Percentiles rank a stretch among this genome's conserved stretches.
phyloP scores from a whole-genome alignment of 2,113 vertebrate species.

The Stercorarius parasiticus region DNA sequence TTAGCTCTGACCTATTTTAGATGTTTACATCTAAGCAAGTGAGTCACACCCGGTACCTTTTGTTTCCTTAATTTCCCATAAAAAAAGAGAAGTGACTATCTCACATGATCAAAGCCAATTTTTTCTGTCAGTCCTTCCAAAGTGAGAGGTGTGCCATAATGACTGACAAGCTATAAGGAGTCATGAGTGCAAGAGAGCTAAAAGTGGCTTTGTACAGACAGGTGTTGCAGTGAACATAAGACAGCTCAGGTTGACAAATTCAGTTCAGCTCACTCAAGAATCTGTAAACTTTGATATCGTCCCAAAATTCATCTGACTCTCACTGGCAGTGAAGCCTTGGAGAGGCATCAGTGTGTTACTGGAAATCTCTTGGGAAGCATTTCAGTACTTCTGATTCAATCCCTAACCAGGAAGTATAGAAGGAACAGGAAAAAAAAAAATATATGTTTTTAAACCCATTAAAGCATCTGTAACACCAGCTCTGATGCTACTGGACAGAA shows the following conservation, averaged over 20 bases:
- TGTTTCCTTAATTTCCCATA: not conserved
- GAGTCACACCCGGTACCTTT: not conserved
- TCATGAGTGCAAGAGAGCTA: not conserved
- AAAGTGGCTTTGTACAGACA: constrained; percentile 6
- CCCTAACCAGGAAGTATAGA: not conserved
- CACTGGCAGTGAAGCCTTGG: not conserved
- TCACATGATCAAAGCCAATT: not conserved
- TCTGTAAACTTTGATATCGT: constrained; percentile 32
- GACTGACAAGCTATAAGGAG: constrained; percentile 4
- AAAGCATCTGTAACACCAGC: not conserved
- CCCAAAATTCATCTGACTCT: not conserved
- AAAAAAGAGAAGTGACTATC: not conserved
- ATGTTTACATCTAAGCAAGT: not conserved
- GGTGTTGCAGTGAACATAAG: not conserved
- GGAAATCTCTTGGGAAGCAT: not conserved
- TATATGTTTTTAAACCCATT: not conserved
- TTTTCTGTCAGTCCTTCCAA: not conserved
- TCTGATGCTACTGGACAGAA: not conserved
- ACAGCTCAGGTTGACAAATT: constrained; percentile 30
- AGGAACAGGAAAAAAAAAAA: not conserved
- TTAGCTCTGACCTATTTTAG: constrained; percentile 19
- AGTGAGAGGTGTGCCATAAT: not conserved
- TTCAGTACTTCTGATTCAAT: not conserved
- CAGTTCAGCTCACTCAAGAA: constrained; percentile 34
- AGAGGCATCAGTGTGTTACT: not conserved